phyloP scores from a whole-genome alignment of 2,888 invertebrate genomes.

The Abrostola tripartita region DNA sequence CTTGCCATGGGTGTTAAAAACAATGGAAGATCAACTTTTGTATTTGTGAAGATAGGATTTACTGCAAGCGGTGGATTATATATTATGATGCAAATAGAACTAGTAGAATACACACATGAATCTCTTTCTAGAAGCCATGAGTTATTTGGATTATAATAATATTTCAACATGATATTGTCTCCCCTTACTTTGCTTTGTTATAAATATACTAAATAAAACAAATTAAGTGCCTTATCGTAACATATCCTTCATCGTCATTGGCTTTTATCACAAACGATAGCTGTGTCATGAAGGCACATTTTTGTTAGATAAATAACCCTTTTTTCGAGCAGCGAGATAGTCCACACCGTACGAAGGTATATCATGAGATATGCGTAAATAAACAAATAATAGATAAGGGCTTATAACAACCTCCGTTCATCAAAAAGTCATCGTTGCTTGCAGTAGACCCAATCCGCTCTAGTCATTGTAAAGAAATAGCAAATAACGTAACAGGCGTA shows the following conservation, averaged over 20 bases:
- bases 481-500: constrained; percentile 4
- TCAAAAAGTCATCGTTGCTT: constrained; percentile 25
- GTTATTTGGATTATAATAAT: too few relatives aligned
- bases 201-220: constrained; percentile 1
- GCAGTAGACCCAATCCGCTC: constrained; percentile 18
- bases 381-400: too few relatives aligned
- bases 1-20: neutral
- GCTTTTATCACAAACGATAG: too few relatives aligned
- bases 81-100: too few relatives aligned
- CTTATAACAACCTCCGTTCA: too few relatives aligned
- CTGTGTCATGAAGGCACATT: too few relatives aligned
- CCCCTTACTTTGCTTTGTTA: too few relatives aligned
- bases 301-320: too few relatives aligned
- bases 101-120: neutral
- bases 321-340: too few relatives aligned
- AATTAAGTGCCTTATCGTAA: constrained; percentile 7
- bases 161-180: too few relatives aligned
- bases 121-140: neutral
- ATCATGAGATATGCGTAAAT: too few relatives aligned
- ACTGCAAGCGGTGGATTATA: neutral
- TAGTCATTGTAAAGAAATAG: constrained; percentile 41
- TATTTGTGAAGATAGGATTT: neutral
- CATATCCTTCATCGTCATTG: neutral
- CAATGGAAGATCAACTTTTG: neutral
- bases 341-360: too few relatives aligned